Base-by-base conservation (phyloP, 2,888 invertebrate species). In the Carterocephalus palaemon region DNA sequence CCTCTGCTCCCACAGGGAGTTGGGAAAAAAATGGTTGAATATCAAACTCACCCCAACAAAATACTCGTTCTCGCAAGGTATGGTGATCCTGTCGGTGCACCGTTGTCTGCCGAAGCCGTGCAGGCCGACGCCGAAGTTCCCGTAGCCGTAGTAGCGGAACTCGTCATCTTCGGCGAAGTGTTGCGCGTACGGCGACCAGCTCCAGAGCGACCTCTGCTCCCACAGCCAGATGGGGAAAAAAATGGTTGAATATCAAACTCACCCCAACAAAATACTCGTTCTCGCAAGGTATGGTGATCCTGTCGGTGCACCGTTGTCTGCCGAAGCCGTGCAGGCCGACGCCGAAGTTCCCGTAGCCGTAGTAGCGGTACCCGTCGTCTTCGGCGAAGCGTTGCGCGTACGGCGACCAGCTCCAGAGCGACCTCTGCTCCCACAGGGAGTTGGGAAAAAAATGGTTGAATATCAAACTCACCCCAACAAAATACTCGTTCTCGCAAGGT, bases 51-150 rank as follows among this genome's bases (percentile, higher is more conserved):
- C 93, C 83, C 92, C 91, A 47, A 95, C 89, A 63, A 95, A 92
- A 66, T 95, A 95, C 62, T 95, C 95, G 42, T 92, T 92, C 64
- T 95, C 94, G 59, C 95, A 95, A 0, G 95, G 93, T 77, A 95
- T 91, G 1, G 94, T 90, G 33, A 95, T 90, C 34, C 92, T 89
- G 66, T 95, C 94, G 7, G 78, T 80, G 64, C 95, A 95, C 0
- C 88, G 70, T 53, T 78, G 80, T 23, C 88, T 57, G 0, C 83
- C 82, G 16, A 63, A 72, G 0, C 76, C 79, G 2, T 46, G 48
- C 33, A 73, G 60, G 1, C 79, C 72, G 1, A 66, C 56, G 0
- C 81, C 79, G 48, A 68, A 80, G 64, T 76, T 73, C 17, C 83
- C 81, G 46, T 81, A 86, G 1, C 81, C 81, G 53, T 70, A 71